Base-by-base conservation (phyloP, 2,797 vertebrate genomes). In the Sebastes nivosus region DNA sequence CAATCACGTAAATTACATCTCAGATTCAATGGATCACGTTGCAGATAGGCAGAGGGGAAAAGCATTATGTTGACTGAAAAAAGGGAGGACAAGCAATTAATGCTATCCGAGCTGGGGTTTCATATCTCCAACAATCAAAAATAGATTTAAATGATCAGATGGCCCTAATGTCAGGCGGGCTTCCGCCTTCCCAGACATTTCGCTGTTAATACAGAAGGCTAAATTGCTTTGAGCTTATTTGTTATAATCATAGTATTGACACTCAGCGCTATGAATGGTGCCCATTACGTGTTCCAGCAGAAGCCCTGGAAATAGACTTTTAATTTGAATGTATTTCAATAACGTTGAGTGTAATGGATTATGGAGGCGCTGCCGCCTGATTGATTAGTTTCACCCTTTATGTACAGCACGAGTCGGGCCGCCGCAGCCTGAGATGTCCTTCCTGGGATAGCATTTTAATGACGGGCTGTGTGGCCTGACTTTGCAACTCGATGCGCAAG, bases 251-350 rank as follows among this genome's bases (percentile, higher is more conserved):
- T 46, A 89, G 88, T 88, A 94, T 92, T 88, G 90, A 93, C 89
- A 91, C 85, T 86, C 72, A 52, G 66, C 27, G 52, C 84, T 87
- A 66, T 94, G 85, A 93, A 93, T 93, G 88, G 91, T 87, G 87
- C 86, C 86, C 82, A 92, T 95, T 93, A 91, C 81, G 85, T 89
- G 85, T 91, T 90, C 54, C 29, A 72, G 89, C 80, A 86, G 86
- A 85, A 87, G 80, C 68, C 68, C 73, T 77, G 89, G 90, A 93
- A 94, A 93, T 91, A 70, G 91, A 88, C 89, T 94, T 94, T 95
- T 94, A 92, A 94, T 94, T 88, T 92, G 86, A 95, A 92, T 84
- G 84, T 87, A 89, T 94, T 94, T 94, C 92, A 95, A 92, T 94
- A 94, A 93, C 68, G 75, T 57, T 81, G 81, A 80, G 88, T 84